Percentiles rank a stretch among this genome's conserved stretches.
phyloP scores from a whole-genome alignment of 1,140 invertebrate species.

The Stratiolaelaps scimitus region DNA sequence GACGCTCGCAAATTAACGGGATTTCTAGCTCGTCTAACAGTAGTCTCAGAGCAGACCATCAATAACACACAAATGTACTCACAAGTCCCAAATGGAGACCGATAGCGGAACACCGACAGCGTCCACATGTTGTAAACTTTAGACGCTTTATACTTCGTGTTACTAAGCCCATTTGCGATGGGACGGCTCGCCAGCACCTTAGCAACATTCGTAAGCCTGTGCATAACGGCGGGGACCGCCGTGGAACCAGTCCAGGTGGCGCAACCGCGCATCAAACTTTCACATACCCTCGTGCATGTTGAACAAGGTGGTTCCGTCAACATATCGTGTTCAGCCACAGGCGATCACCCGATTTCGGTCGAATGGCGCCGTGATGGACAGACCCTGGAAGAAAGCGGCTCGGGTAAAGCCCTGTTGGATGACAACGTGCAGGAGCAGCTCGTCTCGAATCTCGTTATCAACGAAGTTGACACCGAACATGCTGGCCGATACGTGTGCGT shows the following conservation, averaged over 20 bases:
- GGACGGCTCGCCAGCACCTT: too few species aligned
- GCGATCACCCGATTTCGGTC: not conserved
- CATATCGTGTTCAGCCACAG: not conserved
- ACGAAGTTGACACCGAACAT: not conserved
- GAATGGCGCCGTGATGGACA: slow-evolving; percentile 6
- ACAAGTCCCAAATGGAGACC: too few species aligned
- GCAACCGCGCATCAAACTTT: slow-evolving; percentile 11
- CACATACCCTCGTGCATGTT: slow-evolving; percentile 7
- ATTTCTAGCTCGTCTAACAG: too few species aligned
- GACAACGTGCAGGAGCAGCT: slow-evolving; percentile 7
- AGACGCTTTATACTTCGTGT: too few species aligned
- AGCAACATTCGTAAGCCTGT: too few species aligned
- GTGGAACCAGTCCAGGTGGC: not conserved
- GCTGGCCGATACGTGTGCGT: slow-evolving; percentile 18
- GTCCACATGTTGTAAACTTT: too few species aligned
- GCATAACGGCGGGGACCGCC: not conserved
- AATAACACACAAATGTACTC: too few species aligned
- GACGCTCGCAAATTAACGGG: too few species aligned
- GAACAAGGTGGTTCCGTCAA: slow-evolving; percentile 10
- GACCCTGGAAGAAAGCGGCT: not conserved
- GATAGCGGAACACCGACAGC: too few species aligned
- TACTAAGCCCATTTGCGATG: too few species aligned
- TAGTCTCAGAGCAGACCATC: too few species aligned
- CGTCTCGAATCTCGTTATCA: slow-evolving; percentile 4
- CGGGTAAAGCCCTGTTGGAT: slow-evolving; percentile 6